Base-by-base conservation (phyloP, 2,888 invertebrate species). In the Isotomurus palustris region DNA sequence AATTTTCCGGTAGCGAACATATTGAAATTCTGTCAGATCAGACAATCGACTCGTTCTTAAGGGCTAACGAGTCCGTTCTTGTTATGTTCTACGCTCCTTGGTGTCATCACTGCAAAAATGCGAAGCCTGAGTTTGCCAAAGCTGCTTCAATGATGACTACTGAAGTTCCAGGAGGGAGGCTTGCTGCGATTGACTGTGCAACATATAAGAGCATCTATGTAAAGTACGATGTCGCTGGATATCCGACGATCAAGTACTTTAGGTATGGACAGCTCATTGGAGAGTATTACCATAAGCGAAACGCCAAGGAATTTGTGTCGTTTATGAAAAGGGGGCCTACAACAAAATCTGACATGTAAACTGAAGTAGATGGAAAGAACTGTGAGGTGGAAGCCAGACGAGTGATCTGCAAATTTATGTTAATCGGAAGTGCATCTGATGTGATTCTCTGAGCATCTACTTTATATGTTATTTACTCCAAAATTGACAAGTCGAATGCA, bases 11-110 rank as follows among this genome's bases (percentile, higher is more conserved):
- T 3, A 4, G 24, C 4, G 62, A 62, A 35, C 22, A 53, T 24
- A 43, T 62, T 10, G 25, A 27, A n/a, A 45, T 56, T 14, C 74
- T 85, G 2, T 79, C 78, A 12, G 84, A 85, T 59, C 76, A 75
- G 0, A 81, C 79, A 69, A 87, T 86, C 73, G 81, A 82, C 58
- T 51, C 76, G 1, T 75, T 80, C 50, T 77, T 87, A n/a, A 78
- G 78, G 35, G 75, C 79, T 19, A 74, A 80, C 47, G 79, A 78
- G 41, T 83, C 84, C 19, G 81, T 83, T 1, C 79, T 88, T 50
- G 82, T 87, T 60, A 86, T 88, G 85, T 88, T 87, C 73, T 86
- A 84, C 73, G 87, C 87, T 12, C 82, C 85, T 10, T 88, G 87
- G 86, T 88, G 88, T 73, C 81, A 82, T 0, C 84, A 86, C 71